These are phyloP conservation scores for Orchesella cincta DNA, from an alignment of 1,140 invertebrate genomes.

Conservation along the genomic window DNA sequence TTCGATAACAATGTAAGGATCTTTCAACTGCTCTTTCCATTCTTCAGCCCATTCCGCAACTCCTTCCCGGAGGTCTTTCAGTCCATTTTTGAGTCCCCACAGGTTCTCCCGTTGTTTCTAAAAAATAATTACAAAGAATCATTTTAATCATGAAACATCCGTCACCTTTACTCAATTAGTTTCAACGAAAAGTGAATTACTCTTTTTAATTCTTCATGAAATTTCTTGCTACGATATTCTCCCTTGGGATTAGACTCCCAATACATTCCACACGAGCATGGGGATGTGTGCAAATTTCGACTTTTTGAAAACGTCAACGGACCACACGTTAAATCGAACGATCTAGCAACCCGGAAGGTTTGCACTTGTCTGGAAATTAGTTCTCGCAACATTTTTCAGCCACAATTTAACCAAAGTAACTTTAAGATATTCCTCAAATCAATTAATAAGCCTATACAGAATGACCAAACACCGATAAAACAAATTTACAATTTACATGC, in stretches of 20 bases:
- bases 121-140: neutral
- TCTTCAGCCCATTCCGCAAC: slow-evolving; percentile 69
- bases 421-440: too few species aligned
- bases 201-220: slow-evolving; percentile 12
- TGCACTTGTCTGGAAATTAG: too few species aligned
- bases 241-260: slow-evolving; percentile 67
- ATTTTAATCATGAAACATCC: neutral
- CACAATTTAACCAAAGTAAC: too few species aligned
- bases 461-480: too few species aligned
- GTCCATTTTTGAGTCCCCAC: slow-evolving; percentile 58
- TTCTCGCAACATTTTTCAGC: too few species aligned
- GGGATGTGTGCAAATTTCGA: neutral
- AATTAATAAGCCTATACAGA: too few species aligned
- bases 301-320: too few species aligned
- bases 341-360: too few species aligned
- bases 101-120: slow-evolving; percentile 33
- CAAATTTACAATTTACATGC: too few species aligned
- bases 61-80: slow-evolving; percentile 68
- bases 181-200: slow-evolving; percentile 51
- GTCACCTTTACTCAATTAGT: slow-evolving; percentile 54
- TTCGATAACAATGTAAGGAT: too few species aligned
- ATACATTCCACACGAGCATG: slow-evolving; percentile 54
- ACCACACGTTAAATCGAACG: too few species aligned
- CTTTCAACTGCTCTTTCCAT: slow-evolving; percentile 65
- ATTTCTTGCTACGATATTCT: slow-evolving; percentile 59